A percentile compares a stretch with the other conserved stretches of the same genome.
Evolutionary conservation across 1,140 invertebrate species (phyloP).

Genomic region (Aphelinus atriplicis): DNA sequence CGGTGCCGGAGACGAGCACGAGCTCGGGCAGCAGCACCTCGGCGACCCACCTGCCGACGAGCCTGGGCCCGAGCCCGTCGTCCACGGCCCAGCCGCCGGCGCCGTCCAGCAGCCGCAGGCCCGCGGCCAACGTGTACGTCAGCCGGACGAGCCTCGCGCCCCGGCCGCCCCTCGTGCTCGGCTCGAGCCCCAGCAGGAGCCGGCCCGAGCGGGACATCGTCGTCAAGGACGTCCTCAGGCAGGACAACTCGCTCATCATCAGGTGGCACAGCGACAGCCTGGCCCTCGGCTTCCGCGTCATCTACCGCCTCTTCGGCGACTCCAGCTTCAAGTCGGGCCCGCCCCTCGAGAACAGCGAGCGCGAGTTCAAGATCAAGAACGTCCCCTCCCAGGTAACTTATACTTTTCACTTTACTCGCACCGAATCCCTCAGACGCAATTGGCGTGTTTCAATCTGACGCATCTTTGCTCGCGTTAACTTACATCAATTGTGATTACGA

Average conservation of each 20-base stretch:
- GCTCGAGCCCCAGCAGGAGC: conserved; percentile 72
- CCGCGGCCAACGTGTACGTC: conserved; percentile 61
- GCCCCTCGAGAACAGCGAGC: conserved; percentile 84
- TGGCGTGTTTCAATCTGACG: too few species aligned
- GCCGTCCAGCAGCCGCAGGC: conserved; percentile 49
- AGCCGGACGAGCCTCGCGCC: conserved; percentile 62
- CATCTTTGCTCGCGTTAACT: too few species aligned
- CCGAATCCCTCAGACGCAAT: too few species aligned
- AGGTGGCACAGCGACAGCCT: conserved; percentile 89
- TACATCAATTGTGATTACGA: too few species aligned
- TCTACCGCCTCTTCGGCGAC: conserved; percentile 90
- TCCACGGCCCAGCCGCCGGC: conserved; percentile 44
- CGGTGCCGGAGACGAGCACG: conserved; percentile 49
- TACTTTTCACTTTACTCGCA: neutral
- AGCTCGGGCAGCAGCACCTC: conserved; percentile 21
- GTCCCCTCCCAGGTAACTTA: conserved; percentile 81
- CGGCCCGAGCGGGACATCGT: conserved; percentile 80
- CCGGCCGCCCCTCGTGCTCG: conserved; percentile 77
- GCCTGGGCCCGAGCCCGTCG: conserved; percentile 39
- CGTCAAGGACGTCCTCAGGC: conserved; percentile 84
- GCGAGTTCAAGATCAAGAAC: conserved; percentile 92
- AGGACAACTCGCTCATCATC: conserved; percentile 88
- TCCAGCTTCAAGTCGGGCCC: conserved; percentile 89
- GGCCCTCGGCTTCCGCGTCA: conserved; percentile 87
- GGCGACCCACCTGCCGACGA: conserved; percentile 52